Conservation (phyloP, 2,113 vertebrate genomes). For the Sardina pilchardus region DNA sequence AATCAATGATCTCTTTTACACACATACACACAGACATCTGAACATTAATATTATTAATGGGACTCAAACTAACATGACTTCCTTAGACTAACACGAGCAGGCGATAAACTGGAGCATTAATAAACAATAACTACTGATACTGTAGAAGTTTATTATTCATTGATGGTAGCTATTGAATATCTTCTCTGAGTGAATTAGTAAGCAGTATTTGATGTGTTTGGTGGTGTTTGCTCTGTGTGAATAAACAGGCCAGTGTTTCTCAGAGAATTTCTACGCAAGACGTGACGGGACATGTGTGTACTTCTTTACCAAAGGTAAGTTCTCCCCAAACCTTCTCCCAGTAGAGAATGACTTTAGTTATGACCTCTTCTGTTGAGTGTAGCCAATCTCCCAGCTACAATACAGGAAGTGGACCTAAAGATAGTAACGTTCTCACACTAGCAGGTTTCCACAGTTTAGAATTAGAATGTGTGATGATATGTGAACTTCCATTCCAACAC, state of each 20-base stretch:
- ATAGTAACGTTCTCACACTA: neutral
- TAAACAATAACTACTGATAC: neutral
- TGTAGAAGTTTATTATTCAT: neutral
- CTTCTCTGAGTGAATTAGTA: neutral
- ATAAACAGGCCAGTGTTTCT: slow-evolving; percentile 80
- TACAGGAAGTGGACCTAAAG: neutral
- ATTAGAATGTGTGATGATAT: neutral
- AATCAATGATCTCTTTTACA: neutral
- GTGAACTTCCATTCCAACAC: neutral
- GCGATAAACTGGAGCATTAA: neutral
- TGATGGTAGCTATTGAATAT: neutral
- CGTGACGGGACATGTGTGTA: slow-evolving; percentile 92
- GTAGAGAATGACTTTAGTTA: neutral
- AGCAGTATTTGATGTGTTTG: neutral
- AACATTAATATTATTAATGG: neutral
- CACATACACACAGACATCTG: neutral
- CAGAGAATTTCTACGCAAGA: slow-evolving; percentile 90
- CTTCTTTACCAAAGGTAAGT: slow-evolving; percentile 91
- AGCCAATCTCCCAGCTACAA: neutral
- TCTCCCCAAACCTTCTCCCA: neutral
- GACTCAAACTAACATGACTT: neutral
- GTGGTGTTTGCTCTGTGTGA: slow-evolving; percentile 34
- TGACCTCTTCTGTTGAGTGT: neutral
- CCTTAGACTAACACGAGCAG: neutral
- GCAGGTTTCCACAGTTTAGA: neutral